Base-by-base conservation (phyloP, 2,888 invertebrate genomes). In the Tipula helvola region DNA sequence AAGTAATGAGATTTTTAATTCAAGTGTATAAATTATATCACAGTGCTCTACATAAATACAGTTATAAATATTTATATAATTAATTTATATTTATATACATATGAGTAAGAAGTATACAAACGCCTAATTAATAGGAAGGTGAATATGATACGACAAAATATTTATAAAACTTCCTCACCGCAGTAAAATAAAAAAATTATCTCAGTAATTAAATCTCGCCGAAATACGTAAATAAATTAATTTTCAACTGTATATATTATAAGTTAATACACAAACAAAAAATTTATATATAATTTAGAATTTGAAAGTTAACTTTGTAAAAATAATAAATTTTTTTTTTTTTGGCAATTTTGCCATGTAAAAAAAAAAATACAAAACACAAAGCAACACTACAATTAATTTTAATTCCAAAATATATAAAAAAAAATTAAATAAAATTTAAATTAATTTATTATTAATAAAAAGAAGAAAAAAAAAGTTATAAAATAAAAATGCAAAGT, bases 391-490 rank as follows among this genome's bases (percentile, higher is more conserved):
- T 71, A 71, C 28, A 71, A 71, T 71, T 71, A 71, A 71, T 71
- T 71, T 71, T 71, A 71, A 71, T 71, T n/a, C 71, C 71, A 71
- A 71, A 71, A 28, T 71, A 71, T 71, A 71, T 28, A 28, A 28
- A 28, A 71, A 71, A 28, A 7, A 13, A 12, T 28, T 28, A 71
- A 71, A 71, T 71, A 28, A 71, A 71, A 71, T 28, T 71, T 28
- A 71, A 71, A 71, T 71, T 71, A 86, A 85, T 85, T 42, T 85
- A 85, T 12, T 42, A 85, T 28, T 86, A 86, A 86, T 28, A 86
- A 86, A 28, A 18, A 44, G 18, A 44, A 85, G 2, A 44, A 85
- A 85, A 28, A 44, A 85, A 41, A 41, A 39, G 16, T n/a, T 36
- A 85, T 5, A 85, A 44, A 44, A 44, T 47, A 28, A 28, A 86